Evolutionary conservation across 2,797 vertebrate genomes (phyloP).

Genomic region (Argyrosomus regius): DNA sequence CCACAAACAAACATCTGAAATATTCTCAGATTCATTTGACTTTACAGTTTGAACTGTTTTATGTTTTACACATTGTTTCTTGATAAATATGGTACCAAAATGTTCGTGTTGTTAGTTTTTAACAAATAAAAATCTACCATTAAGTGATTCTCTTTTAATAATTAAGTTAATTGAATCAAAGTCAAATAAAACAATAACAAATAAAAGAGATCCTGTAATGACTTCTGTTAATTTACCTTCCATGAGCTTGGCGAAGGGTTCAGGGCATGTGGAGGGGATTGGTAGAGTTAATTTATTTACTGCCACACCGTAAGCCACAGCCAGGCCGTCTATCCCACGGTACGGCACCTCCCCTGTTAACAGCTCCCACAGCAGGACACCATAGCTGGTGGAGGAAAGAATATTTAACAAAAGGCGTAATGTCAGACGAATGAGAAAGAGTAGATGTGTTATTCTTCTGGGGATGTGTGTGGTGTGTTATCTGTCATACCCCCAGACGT

Average conservation of each 20-base stretch:
- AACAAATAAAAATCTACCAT: neutral
- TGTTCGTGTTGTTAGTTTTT: neutral
- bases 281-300: conserved; percentile 96
- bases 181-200: neutral
- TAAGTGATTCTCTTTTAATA: no score
- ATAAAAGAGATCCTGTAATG: neutral
- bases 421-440: neutral
- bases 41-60: neutral
- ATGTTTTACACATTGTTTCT: neutral
- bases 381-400: conserved; percentile 85
- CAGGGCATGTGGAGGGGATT: conserved; percentile 95
- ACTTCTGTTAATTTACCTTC: conserved; percentile 86
- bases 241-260: conserved; percentile 96
- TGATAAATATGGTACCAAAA: neutral
- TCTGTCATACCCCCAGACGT: conserved; percentile 92
- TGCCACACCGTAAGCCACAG: conserved; percentile 95
- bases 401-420: neutral
- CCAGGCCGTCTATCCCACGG: conserved; percentile 95
- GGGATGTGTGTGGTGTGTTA: neutral
- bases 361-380: conserved; percentile 96
- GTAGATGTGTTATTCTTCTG: neutral
- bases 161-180: neutral
- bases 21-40: neutral
- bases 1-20: neutral
- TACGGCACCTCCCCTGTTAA: conserved; percentile 96